phyloP scores from a whole-genome alignment of 2,113 vertebrate species.

The Dinomys branickii region DNA sequence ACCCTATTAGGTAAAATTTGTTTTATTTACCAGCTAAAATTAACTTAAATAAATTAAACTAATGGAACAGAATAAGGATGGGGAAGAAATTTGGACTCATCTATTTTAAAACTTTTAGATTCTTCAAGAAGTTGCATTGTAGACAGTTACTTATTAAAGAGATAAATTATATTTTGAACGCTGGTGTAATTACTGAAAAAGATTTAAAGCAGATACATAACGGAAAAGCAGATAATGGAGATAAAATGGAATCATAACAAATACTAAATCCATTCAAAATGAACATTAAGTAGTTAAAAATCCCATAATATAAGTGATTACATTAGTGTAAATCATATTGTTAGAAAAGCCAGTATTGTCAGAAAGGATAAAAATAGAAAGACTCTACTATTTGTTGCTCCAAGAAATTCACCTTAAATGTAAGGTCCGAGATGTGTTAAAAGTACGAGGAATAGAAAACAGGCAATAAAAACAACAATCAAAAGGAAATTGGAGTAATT shows the following conservation, averaged over 20 bases:
- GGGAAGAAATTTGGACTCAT: no score
- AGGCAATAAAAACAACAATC: neutral
- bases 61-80: no score
- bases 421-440: neutral
- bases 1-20: no score
- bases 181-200: neutral
- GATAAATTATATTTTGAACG: neutral
- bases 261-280: neutral
- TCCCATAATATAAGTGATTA: neutral
- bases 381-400: neutral
- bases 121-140: no score
- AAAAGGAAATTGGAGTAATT: neutral
- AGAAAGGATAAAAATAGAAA: neutral
- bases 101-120: no score
- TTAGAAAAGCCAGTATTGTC: neutral
- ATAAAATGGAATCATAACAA: neutral
- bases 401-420: neutral
- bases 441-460: neutral
- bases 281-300: neutral
- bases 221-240: neutral
- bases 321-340: neutral
- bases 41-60: no score
- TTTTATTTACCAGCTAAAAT: no score
- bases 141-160: no score
- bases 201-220: neutral